A percentile compares a stretch with the other conserved stretches of the same genome.
Conservation (phyloP, 2,797 vertebrate species). For the Neosilurus mollespiculum region DNA sequence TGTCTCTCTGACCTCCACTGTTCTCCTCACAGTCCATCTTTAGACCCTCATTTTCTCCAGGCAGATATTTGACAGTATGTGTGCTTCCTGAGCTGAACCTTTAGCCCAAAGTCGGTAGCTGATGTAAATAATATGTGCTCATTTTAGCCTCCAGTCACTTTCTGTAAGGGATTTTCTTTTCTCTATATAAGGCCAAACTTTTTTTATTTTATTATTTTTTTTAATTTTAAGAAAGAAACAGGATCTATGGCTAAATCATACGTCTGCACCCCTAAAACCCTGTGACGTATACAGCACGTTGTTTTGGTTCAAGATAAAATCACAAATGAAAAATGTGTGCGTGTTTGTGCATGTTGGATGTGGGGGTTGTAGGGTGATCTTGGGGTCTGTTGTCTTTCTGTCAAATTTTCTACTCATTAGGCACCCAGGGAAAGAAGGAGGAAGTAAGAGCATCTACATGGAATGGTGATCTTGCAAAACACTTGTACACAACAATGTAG, state of each 20-base stretch:
- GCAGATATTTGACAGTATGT: conserved; percentile 5
- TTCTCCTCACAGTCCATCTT: conserved; percentile 1
- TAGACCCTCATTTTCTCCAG: not conserved
- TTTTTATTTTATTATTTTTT: not conserved
- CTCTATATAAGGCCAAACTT: not conserved
- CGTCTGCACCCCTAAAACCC: conserved; percentile 8
- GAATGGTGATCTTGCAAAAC: conserved; percentile 60
- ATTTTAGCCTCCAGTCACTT: conserved; percentile 7
- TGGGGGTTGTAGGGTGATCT: conserved; percentile 28
- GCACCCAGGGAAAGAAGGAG: conserved; percentile 50
- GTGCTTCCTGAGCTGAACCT: conserved; percentile 5
- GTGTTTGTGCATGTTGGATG: conserved; percentile 12
- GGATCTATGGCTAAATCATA: conserved; percentile 19
- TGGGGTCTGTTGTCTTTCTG: conserved; percentile 33
- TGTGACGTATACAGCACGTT: conserved; percentile 25
- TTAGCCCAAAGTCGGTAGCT: conserved; percentile 26
- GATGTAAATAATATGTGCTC: conserved; percentile 2
- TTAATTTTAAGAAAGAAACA: conserved; percentile 32
- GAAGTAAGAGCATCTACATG: conserved; percentile 51
- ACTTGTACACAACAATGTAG: not conserved
- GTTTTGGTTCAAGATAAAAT: conserved; percentile 57
- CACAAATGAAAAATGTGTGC: conserved; percentile 36
- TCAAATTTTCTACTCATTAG: conserved; percentile 37
- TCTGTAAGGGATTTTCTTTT: conserved; percentile 21
- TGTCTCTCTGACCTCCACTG: not conserved